These are phyloP conservation scores for Basileuterus tristriatus DNA, from an alignment of 2,797 vertebrate genomes.

Conservation along the genomic window DNA sequence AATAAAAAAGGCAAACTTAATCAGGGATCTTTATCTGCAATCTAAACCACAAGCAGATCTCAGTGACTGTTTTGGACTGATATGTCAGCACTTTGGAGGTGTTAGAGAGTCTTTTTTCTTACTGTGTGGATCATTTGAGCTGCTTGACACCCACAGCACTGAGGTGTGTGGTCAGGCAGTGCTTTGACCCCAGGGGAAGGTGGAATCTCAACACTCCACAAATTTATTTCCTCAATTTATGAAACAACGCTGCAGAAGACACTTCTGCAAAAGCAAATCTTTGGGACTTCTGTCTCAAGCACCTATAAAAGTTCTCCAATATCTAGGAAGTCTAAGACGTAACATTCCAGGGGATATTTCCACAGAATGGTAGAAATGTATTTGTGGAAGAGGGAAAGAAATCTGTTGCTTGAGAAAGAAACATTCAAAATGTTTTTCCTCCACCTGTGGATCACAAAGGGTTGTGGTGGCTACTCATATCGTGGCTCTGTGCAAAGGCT, in stretches of 20 bases:
- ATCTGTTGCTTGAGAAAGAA: neutral
- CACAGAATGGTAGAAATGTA: neutral
- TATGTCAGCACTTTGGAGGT: neutral
- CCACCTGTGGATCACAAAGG: too few relatives aligned
- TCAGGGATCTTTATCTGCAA: neutral
- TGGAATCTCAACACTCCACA: neutral
- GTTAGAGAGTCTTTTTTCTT: neutral
- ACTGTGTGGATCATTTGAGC: neutral
- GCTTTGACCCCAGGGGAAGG: neutral
- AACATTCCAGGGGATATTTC: neutral
- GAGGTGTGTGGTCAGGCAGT: neutral
- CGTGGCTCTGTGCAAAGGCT: neutral
- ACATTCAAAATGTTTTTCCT: neutral
- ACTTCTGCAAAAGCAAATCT: neutral
- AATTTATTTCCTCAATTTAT: neutral
- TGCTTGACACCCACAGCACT: neutral
- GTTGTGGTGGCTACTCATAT: accelerated
- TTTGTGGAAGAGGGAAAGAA: neutral
- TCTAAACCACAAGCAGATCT: neutral
- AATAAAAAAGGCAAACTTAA: neutral
- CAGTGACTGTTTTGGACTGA: neutral
- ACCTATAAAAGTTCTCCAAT: neutral
- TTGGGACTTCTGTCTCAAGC: neutral
- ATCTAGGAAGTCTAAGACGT: neutral
- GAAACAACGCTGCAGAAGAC: neutral